Conservation (phyloP, 2,888 invertebrate species). For the Quadriops clusia region DNA sequence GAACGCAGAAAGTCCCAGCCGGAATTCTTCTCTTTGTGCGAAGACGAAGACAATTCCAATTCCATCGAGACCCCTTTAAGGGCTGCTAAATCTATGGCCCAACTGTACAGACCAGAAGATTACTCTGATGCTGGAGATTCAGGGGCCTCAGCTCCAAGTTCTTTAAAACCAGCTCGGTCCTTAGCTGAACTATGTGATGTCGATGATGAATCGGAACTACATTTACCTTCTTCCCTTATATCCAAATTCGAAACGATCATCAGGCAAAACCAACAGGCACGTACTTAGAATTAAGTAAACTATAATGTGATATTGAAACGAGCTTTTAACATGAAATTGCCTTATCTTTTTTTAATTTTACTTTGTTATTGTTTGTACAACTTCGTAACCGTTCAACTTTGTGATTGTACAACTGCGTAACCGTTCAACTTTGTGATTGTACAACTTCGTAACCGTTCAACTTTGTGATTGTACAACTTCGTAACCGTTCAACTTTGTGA, state of each 20-base stretch:
- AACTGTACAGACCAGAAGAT: slow-evolving; percentile 40
- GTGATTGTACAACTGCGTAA: too few species aligned
- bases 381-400: too few species aligned
- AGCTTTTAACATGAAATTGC: too few species aligned
- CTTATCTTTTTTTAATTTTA: too few species aligned
- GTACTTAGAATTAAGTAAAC: too few species aligned
- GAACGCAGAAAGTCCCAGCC: slow-evolving; percentile 53
- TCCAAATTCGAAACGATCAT: slow-evolving; percentile 75
- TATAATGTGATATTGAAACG: too few species aligned
- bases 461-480: too few species aligned
- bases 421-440: too few species aligned
- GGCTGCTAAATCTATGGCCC: slow-evolving; percentile 19
- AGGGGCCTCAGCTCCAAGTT: slow-evolving; percentile 18
- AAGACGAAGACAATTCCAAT: slow-evolving; percentile 31
- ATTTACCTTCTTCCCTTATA: slow-evolving; percentile 62
- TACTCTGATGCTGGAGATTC: slow-evolving; percentile 26
- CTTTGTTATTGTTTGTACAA: too few species aligned
- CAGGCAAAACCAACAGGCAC: slow-evolving; percentile 41
- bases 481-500: too few species aligned
- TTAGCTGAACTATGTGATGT: slow-evolving; percentile 57
- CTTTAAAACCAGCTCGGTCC: slow-evolving; percentile 53
- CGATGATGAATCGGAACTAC: slow-evolving; percentile 43
- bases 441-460: too few species aligned
- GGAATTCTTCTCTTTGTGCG: slow-evolving; percentile 48
- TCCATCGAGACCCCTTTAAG: slow-evolving; percentile 13